Percentiles rank a stretch among this genome's conserved stretches.
Evolutionary conservation across 2,113 vertebrate species (phyloP).

Genomic region (Carassius carassius): DNA sequence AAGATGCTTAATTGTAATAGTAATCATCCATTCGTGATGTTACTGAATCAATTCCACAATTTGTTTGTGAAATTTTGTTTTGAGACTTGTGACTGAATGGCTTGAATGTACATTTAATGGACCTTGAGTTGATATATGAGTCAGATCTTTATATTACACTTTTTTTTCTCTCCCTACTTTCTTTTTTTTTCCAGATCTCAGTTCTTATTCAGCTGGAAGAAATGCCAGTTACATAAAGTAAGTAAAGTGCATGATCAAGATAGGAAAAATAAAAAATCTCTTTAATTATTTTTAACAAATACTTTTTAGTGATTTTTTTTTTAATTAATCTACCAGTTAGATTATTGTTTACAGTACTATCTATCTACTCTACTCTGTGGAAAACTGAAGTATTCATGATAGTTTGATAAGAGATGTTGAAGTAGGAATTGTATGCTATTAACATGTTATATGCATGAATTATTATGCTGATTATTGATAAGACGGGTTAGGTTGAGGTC

Average conservation of each 20-base stretch:
- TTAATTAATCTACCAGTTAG: not conserved
- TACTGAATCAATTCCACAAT: not conserved
- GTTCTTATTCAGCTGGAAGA: not conserved
- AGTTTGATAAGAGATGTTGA: not conserved
- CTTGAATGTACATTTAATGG: not conserved
- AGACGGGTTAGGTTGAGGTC: not conserved
- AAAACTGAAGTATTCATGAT: not conserved
- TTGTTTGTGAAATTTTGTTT: not conserved
- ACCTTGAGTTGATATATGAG: constrained; percentile 19
- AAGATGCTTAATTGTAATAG: not conserved
- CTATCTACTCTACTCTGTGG: not conserved
- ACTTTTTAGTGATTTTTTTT: not conserved
- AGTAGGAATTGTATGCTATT: not conserved
- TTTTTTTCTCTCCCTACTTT: not conserved
- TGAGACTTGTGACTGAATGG: not conserved
- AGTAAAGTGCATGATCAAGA: not conserved
- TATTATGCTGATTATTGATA: not conserved
- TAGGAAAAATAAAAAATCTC: not conserved
- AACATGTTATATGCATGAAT: not conserved
- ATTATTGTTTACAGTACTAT: constrained; percentile 1
- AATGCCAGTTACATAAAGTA: constrained; percentile 9
- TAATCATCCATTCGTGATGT: not conserved
- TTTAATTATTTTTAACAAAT: not conserved
- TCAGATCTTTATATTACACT: not conserved
- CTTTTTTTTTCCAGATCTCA: constrained; percentile 9